Evolutionary conservation across 2,888 invertebrate genomes (phyloP).

Genomic region (Corbicula japonica): DNA sequence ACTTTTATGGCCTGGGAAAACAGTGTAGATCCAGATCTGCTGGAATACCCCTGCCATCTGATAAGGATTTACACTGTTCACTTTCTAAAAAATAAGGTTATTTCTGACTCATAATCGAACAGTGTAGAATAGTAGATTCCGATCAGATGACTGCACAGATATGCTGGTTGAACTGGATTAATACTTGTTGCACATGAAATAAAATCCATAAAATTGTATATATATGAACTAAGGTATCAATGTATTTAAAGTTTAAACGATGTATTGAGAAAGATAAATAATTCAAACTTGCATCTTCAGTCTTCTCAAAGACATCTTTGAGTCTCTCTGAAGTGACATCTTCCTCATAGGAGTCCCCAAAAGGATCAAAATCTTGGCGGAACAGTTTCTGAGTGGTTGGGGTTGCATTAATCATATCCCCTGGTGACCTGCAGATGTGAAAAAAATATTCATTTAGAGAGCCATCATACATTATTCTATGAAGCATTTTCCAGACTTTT

Average conservation of each 20-base stretch:
- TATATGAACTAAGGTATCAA: no score
- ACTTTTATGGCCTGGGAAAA: no score
- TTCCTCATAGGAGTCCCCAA: constrained; percentile 92
- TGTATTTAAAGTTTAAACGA: background rate
- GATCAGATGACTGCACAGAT: no score
- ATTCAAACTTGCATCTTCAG: constrained; percentile 67
- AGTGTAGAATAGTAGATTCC: no score
- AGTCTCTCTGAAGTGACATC: constrained; percentile 89
- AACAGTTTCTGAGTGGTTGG: constrained; percentile 88
- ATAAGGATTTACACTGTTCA: no score
- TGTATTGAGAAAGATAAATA: background rate
- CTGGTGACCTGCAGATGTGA: constrained; percentile 87
- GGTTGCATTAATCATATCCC: constrained; percentile 90
- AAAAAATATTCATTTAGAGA: background rate
- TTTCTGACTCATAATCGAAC: no score
- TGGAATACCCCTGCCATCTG: no score
- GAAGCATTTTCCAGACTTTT: background rate
- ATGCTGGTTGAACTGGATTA: no score
- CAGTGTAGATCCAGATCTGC: no score
- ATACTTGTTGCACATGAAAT: no score
- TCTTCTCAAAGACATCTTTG: constrained; percentile 87
- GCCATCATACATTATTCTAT: background rate
- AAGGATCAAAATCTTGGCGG: constrained; percentile 90
- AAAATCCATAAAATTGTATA: no score
- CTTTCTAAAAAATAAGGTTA: no score